These are phyloP conservation scores for Melieria omissa DNA, from an alignment of 2,888 invertebrate genomes.

Conservation along the genomic window DNA sequence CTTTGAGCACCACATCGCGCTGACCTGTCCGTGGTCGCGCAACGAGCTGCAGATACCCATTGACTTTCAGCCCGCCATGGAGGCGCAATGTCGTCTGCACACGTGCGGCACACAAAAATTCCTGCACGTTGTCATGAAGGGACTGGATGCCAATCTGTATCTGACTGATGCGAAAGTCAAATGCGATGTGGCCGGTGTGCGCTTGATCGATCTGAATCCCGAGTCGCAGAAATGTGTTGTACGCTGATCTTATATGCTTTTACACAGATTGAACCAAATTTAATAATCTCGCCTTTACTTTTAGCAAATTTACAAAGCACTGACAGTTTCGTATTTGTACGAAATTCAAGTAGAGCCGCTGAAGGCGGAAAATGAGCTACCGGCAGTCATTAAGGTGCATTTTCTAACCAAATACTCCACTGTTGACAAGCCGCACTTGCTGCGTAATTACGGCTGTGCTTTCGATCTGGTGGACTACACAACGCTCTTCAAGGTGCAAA, in stretches of 20 bases:
- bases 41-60: constrained; percentile 79
- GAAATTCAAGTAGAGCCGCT: constrained; percentile 76
- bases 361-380: constrained; percentile 70
- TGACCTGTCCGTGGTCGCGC: constrained; percentile 83
- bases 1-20: constrained; percentile 81
- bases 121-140: constrained; percentile 79
- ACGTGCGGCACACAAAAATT: constrained; percentile 88
- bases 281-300: not conserved
- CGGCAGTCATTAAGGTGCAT: constrained; percentile 73
- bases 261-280: not conserved
- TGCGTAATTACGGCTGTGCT: constrained; percentile 73
- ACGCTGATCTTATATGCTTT: constrained; percentile 47
- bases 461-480: constrained; percentile 86
- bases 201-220: constrained; percentile 76
- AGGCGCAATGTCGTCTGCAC: constrained; percentile 82
- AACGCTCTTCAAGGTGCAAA: constrained; percentile 83
- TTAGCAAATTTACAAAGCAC: constrained; percentile 77
- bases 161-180: constrained; percentile 69
- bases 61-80: constrained; percentile 86
- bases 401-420: constrained; percentile 73
- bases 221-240: constrained; percentile 72
- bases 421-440: constrained; percentile 54
- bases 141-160: constrained; percentile 69
- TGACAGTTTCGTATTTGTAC: constrained; percentile 86
- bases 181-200: constrained; percentile 72